Evolutionary conservation across 2,888 invertebrate genomes (phyloP).

Genomic region (Galerucella pusilla): DNA sequence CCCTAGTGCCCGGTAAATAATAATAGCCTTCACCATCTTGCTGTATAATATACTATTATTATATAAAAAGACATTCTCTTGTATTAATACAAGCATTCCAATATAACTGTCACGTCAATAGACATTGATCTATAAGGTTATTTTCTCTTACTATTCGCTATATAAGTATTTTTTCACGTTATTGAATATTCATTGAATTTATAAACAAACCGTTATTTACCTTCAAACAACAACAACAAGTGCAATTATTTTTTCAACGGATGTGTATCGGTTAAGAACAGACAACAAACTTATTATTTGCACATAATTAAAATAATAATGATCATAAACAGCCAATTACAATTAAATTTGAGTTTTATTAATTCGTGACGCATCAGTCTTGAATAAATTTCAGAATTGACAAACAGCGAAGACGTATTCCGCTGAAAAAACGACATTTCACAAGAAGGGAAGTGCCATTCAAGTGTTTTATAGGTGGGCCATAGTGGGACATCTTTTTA

Average conservation of each 20-base stretch:
- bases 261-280: background rate
- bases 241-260: background rate
- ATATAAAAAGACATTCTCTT: too few species aligned
- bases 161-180: background rate
- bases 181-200: background rate
- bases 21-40: too few species aligned
- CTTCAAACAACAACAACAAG: background rate
- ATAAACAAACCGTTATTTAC: background rate
- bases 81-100: background rate
- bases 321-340: background rate
- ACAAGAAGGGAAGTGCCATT: too few species aligned
- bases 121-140: background rate
- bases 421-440: too few species aligned
- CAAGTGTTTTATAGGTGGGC: too few species aligned
- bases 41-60: too few species aligned
- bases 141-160: background rate
- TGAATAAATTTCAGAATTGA: background rate
- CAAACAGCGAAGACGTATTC: too few species aligned
- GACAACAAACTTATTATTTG: background rate
- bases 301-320: conserved; percentile 1
- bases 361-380: background rate
- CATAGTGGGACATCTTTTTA: too few species aligned
- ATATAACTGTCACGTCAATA: background rate
- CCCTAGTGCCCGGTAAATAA: too few species aligned
- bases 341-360: background rate